A percentile compares a stretch with the other conserved stretches of the same genome.
These are phyloP conservation scores for Haliaeetus leucogaster DNA, from an alignment of 2,113 vertebrate species.

Conservation along the genomic window DNA sequence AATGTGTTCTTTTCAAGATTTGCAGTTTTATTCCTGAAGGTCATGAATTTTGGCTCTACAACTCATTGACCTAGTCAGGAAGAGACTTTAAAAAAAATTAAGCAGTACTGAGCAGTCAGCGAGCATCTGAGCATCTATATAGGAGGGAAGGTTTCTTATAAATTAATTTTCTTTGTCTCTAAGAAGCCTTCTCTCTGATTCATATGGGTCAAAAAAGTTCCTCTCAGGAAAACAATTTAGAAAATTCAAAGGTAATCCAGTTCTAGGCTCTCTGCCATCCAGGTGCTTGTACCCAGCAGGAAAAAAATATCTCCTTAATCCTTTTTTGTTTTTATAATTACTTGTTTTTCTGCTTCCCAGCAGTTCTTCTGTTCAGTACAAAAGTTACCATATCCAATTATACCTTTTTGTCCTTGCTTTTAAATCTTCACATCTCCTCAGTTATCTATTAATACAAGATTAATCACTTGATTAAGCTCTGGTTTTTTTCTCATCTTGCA, in stretches of 20 bases:
- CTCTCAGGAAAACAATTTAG: slow-evolving; percentile 25
- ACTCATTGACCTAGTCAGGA: too few relatives aligned
- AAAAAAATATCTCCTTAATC: slow-evolving; percentile 34
- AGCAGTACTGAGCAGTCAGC: too few relatives aligned
- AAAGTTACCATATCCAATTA: slow-evolving; percentile 21
- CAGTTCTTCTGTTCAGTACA: not conserved
- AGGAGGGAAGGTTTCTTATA: too few relatives aligned
- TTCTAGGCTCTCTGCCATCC: slow-evolving; percentile 61
- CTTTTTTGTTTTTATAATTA: slow-evolving; percentile 53
- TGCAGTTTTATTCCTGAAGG: too few relatives aligned
- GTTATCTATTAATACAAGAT: slow-evolving; percentile 30
- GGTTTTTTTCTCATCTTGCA: not conserved
- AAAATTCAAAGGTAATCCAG: slow-evolving; percentile 52
- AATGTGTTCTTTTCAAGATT: too few relatives aligned
- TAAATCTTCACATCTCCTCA: not conserved
- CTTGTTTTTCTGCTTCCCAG: slow-evolving; percentile 23
- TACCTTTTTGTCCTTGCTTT: slow-evolving; percentile 19
- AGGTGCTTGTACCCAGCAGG: slow-evolving; percentile 53
- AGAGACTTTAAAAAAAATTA: not conserved
- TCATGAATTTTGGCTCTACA: too few relatives aligned
- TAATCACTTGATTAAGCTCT: slow-evolving; percentile 20
- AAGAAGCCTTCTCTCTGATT: not conserved
- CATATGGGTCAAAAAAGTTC: slow-evolving; percentile 20
- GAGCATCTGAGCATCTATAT: too few relatives aligned
- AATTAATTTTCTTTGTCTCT: too few relatives aligned